A percentile compares a stretch with the other conserved stretches of the same genome.
These are phyloP conservation scores for Parapristionchus giblindavisi DNA, from an alignment of 2,888 invertebrate genomes.

Conservation along the genomic window DNA sequence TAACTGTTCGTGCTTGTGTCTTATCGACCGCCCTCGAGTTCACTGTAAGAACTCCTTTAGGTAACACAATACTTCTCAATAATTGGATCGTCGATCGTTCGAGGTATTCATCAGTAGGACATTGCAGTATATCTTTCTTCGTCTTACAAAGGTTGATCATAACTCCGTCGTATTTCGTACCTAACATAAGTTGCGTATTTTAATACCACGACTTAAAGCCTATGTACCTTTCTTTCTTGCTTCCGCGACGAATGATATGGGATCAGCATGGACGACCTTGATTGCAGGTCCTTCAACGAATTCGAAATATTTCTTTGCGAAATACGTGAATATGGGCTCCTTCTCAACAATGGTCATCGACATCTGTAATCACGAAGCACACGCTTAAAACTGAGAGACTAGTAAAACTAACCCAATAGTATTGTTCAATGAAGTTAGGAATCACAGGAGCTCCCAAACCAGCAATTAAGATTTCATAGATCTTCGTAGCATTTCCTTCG, in stretches of 20 bases:
- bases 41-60: conserved; percentile 18
- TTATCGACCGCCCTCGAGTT: background rate
- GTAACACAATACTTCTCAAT: background rate
- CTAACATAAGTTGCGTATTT: background rate
- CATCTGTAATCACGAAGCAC: background rate
- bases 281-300: background rate
- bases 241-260: background rate
- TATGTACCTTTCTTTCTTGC: conserved; percentile 2
- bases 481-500: background rate
- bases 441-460: conserved; percentile 12
- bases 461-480: conserved; percentile 5
- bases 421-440: conserved; percentile 20
- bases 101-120: conserved; percentile 15
- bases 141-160: conserved; percentile 25
- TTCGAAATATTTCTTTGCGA: conserved; percentile 24
- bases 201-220: no score
- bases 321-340: conserved; percentile 10
- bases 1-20: background rate
- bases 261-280: background rate
- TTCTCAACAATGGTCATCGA: conserved; percentile 9
- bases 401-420: conserved; percentile 10
- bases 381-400: no score
- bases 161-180: conserved; percentile 15
- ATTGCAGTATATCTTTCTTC: background rate
- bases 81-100: conserved; percentile 22